Percentiles rank a stretch among this genome's conserved stretches.
Conservation (phyloP, 1,140 invertebrate genomes). For the Drosophila oshimai region DNA sequence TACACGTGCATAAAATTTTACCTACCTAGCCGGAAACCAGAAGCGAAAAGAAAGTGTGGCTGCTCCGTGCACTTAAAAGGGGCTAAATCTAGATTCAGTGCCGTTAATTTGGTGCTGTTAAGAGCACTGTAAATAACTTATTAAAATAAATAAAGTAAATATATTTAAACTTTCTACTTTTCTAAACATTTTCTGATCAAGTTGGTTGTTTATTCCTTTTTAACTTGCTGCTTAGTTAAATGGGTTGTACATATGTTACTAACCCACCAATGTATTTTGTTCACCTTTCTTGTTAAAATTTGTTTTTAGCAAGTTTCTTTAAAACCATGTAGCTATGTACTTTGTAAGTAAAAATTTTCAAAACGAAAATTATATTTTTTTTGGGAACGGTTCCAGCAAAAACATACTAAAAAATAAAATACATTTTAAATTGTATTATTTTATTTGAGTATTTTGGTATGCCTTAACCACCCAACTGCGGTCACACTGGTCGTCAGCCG, state of each 20-base stretch:
- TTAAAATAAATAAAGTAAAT: neutral
- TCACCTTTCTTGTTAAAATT: no score
- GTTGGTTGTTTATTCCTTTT: no score
- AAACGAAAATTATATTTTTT: no score
- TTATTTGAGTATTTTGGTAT: neutral
- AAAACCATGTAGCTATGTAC: no score
- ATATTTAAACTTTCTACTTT: neutral
- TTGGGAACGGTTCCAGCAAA: no score
- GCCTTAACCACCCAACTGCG: neutral
- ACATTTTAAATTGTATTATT: no score
- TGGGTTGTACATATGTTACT: no score
- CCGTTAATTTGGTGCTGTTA: neutral
- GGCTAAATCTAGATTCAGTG: neutral
- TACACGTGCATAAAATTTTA: slow-evolving; percentile 12
- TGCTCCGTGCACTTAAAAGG: neutral
- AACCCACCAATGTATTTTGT: no score
- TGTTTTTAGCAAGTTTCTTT: no score
- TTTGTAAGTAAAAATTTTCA: no score
- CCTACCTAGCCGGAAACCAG: slow-evolving; percentile 30
- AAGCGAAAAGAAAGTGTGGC: slow-evolving; percentile 17
- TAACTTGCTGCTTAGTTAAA: no score
- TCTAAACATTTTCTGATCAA: neutral
- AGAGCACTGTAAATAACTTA: neutral
- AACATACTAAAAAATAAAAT: neutral
- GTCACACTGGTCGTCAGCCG: slow-evolving; percentile 11